Conservation (phyloP, 2,797 vertebrate species). For the Gouania willdenowi region DNA sequence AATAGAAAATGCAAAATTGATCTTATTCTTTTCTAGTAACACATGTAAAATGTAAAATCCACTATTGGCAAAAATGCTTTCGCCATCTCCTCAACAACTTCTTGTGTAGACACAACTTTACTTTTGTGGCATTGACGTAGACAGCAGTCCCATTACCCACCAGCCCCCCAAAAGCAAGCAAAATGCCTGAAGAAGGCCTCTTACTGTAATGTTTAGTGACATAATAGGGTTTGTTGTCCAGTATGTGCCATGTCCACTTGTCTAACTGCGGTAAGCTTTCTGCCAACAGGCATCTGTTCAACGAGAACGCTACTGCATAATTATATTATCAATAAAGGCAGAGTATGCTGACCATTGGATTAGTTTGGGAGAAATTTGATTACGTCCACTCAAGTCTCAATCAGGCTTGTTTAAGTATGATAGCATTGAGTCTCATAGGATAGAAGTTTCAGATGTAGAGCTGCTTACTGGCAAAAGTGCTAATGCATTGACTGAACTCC, state of each 20-base stretch:
- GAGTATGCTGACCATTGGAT: conserved; percentile 49
- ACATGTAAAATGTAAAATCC: conserved; percentile 10
- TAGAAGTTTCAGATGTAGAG: conserved; percentile 4
- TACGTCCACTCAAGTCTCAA: conserved; percentile 46
- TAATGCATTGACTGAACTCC: not conserved
- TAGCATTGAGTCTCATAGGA: conserved; percentile 14
- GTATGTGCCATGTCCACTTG: conserved; percentile 32
- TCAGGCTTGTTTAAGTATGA: conserved; percentile 35
- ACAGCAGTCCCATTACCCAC: conserved; percentile 34
- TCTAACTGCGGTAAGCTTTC: conserved; percentile 43
- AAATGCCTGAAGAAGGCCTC: conserved; percentile 40
- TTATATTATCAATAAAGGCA: conserved; percentile 38
- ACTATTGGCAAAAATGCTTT: too few relatives aligned
- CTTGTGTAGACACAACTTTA: conserved; percentile 9
- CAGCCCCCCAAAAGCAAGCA: conserved; percentile 23
- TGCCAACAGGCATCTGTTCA: conserved; percentile 42
- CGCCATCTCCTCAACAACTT: conserved; percentile 11
- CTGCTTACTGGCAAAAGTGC: not conserved
- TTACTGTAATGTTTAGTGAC: conserved; percentile 61
- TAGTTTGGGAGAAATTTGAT: conserved; percentile 45
- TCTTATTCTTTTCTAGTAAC: conserved; percentile 7
- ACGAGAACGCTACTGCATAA: conserved; percentile 38
- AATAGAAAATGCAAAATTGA: too few relatives aligned
- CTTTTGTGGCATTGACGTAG: conserved; percentile 46
- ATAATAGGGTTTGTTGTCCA: conserved; percentile 63